phyloP scores from a whole-genome alignment of 2,113 vertebrate species.

The Corythaeola cristata region DNA sequence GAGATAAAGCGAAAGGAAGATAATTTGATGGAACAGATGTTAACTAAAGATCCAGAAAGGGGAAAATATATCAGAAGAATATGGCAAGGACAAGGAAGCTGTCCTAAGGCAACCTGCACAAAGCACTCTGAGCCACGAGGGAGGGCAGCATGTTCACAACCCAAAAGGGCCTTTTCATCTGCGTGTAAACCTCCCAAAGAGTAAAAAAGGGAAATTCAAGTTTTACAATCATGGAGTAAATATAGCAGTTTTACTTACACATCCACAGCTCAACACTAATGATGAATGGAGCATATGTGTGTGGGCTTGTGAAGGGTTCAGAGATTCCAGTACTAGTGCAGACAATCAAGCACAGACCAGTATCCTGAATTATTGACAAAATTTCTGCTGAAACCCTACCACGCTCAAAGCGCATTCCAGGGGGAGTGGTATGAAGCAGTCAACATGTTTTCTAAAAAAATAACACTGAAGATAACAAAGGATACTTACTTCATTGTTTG shows the following conservation, averaged over 20 bases:
- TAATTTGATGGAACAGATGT: neutral
- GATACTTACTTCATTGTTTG: constrained; percentile 85
- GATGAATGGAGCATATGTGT: fast-evolving
- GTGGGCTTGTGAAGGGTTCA: neutral
- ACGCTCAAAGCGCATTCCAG: neutral
- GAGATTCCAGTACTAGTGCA: neutral
- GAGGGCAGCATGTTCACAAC: neutral
- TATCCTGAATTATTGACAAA: neutral
- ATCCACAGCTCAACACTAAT: fast-evolving
- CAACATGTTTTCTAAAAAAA: neutral
- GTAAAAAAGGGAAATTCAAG: neutral
- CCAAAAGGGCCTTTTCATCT: neutral
- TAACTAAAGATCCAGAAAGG: neutral
- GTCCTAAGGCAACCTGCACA: neutral
- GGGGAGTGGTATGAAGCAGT: neutral
- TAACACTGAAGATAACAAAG: neutral
- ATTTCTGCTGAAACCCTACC: neutral
- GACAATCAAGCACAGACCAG: neutral
- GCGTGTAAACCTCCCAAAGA: neutral
- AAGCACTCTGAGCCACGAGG: neutral
- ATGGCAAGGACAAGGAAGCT: neutral
- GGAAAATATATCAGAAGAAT: neutral
- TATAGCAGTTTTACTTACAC: neutral
- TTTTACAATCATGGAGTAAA: neutral
- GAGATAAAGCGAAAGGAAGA: neutral